Conservation (phyloP, 2,797 vertebrate species). For the Danio albolineatus region DNA sequence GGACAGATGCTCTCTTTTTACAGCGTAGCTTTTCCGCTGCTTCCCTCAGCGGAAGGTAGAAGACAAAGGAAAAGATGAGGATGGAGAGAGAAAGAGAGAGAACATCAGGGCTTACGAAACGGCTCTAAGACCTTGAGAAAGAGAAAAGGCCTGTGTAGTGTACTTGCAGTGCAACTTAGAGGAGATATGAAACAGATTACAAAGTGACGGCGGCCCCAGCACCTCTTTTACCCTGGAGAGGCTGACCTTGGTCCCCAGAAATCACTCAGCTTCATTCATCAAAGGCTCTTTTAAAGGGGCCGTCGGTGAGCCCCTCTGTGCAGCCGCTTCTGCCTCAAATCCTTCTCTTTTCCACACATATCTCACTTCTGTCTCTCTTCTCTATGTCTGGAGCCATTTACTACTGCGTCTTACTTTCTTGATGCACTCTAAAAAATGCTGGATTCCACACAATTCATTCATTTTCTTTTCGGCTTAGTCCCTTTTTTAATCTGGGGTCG, state of each 20-base stretch:
- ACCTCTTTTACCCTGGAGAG: conserved; percentile 56
- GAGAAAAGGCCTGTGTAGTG: conserved; percentile 31
- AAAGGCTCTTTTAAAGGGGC: conserved; percentile 58
- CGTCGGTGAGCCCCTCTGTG: conserved; percentile 38
- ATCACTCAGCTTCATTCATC: conserved; percentile 63
- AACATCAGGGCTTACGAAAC: conserved; percentile 25
- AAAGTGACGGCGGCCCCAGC: conserved; percentile 48
- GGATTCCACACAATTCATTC: not conserved
- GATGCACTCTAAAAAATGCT: too few species aligned
- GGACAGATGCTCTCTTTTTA: conserved; percentile 43
- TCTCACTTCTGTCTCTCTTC: not conserved
- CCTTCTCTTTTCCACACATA: conserved; percentile 28
- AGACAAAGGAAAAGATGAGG: conserved; percentile 27
- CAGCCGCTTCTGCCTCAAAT: conserved; percentile 28
- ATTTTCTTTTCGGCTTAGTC: too few species aligned
- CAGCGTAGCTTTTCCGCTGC: conserved; percentile 10
- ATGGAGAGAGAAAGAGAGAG: conserved; percentile 4
- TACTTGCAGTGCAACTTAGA: conserved; percentile 35
- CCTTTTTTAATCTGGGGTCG: too few species aligned
- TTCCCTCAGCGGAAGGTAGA: conserved; percentile 37
- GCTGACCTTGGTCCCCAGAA: conserved; percentile 53
- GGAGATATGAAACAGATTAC: conserved; percentile 57
- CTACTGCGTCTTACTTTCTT: not conserved
- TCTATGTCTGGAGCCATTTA: not conserved
- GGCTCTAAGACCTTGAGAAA: conserved; percentile 37